These are phyloP conservation scores for Probaryconus sp. DNA, from an alignment of 1,140 invertebrate genomes.

Conservation along the genomic window DNA sequence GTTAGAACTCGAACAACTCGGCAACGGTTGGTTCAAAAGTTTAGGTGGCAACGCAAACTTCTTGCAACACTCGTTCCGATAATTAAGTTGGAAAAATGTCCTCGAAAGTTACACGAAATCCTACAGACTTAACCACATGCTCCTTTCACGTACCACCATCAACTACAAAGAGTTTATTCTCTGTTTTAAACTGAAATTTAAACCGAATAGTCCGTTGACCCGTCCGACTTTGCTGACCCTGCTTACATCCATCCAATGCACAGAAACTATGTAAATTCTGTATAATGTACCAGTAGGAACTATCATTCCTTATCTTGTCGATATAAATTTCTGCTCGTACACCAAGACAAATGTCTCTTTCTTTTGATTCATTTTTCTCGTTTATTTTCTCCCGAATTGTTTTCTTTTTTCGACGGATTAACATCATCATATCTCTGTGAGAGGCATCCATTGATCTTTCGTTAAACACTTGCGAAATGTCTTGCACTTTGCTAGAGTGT, in stretches of 20 bases:
- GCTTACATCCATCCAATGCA: conserved; percentile 1
- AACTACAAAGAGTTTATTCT: conserved; percentile 39
- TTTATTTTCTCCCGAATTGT: not conserved
- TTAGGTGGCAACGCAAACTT: conserved; percentile 50
- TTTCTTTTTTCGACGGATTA: conserved; percentile 9
- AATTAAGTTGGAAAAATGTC: conserved; percentile 75
- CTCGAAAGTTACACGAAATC: conserved; percentile 60
- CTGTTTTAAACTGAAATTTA: conserved; percentile 33
- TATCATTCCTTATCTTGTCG: conserved; percentile 31
- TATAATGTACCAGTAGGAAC: conserved; percentile 23
- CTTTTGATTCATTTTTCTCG: not conserved
- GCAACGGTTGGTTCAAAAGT: conserved; percentile 64
- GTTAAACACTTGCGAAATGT: conserved; percentile 41
- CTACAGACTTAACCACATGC: conserved; percentile 33
- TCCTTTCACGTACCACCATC: conserved; percentile 21
- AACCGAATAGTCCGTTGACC: conserved; percentile 11
- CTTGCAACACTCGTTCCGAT: conserved; percentile 63
- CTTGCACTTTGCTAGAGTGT: conserved; percentile 12
- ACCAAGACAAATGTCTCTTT: conserved; percentile 3
- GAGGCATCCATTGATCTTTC: conserved; percentile 4
- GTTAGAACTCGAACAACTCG: conserved; percentile 53
- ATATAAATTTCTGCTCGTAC: conserved; percentile 28
- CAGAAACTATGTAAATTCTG: conserved; percentile 31
- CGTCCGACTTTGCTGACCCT: not conserved
- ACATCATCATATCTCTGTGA: conserved; percentile 27